Conservation (phyloP, 2,113 vertebrate species). For the Ceratotherium simum region DNA sequence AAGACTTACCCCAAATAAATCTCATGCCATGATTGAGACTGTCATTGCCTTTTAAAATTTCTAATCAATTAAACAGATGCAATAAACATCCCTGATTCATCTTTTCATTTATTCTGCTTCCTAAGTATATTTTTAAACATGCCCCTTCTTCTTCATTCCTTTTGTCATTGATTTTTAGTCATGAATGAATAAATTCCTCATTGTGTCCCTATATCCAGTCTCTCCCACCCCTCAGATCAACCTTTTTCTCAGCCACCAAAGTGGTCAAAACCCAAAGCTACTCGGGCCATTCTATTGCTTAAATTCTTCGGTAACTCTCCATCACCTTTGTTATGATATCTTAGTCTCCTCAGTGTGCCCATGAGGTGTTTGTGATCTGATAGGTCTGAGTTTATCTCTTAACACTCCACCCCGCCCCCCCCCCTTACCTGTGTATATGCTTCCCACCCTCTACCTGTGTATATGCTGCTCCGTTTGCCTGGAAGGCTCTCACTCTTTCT, state of each 20-base stretch:
- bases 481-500: neutral
- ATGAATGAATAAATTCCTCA: neutral
- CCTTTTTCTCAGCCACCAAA: too few species aligned
- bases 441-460: neutral
- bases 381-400: neutral
- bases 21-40: neutral
- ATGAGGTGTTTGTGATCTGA: neutral
- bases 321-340: too few species aligned
- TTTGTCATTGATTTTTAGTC: neutral
- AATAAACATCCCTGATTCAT: neutral
- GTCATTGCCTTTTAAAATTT: neutral
- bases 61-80: neutral
- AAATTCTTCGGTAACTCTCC: neutral
- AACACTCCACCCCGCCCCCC: neutral
- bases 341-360: neutral
- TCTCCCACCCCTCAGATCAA: accelerated
- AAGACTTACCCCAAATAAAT: neutral
- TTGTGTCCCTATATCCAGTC: too few species aligned
- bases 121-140: neutral
- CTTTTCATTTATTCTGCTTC: neutral
- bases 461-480: accelerated
- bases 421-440: too few species aligned
- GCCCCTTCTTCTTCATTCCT: neutral
- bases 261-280: neutral
- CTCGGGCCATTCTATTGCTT: neutral